Evolutionary conservation across 30 jellyfish, hydroid and myxozoan species (phyloP).

Genomic region (Aurelia sp.): DNA sequence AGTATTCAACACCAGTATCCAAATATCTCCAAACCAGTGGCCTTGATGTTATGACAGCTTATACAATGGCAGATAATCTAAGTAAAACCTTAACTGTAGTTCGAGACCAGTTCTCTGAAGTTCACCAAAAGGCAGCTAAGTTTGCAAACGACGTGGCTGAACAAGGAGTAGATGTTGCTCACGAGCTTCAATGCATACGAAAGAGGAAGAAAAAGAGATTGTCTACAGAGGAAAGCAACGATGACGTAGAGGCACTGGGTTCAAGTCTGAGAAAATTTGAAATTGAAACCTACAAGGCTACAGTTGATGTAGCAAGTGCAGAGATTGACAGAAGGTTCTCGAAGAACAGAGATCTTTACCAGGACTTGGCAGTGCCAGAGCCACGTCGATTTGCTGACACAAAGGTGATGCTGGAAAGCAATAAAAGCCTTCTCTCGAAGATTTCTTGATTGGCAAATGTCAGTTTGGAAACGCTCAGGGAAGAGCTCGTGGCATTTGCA

Average conservation of each 20-base stretch:
- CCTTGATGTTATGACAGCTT: constrained; percentile 41
- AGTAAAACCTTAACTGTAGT: constrained; percentile 4
- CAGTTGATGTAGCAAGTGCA: constrained; percentile 41
- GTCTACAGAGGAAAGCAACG: constrained; percentile 51
- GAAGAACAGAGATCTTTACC: constrained; percentile 43
- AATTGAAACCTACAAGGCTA: constrained; percentile 52
- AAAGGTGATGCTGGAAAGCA: constrained; percentile 7
- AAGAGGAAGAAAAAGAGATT: constrained; percentile 12
- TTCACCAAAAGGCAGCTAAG: constrained; percentile 35
- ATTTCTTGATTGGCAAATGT: too few relatives aligned
- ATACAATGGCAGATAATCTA: constrained; percentile 36
- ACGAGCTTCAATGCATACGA: constrained; percentile 5
- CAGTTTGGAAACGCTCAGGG: too few relatives aligned
- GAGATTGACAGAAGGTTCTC: constrained; percentile 59
- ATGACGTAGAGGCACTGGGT: constrained; percentile 27
- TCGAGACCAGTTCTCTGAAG: constrained; percentile 31
- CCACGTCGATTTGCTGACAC: constrained; percentile 30
- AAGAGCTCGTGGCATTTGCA: not conserved
- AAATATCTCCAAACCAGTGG: constrained; percentile 42
- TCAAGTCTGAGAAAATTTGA: constrained; percentile 15
- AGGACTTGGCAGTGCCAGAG: constrained; percentile 31
- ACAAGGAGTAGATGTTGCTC: constrained; percentile 19
- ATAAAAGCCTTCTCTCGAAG: not conserved
- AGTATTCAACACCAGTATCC: constrained; percentile 45
- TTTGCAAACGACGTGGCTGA: constrained; percentile 54